Percentiles rank a stretch among this genome's conserved stretches.
phyloP scores from a whole-genome alignment of 2,797 vertebrate species.

The Kryptolebias ocellatus region DNA sequence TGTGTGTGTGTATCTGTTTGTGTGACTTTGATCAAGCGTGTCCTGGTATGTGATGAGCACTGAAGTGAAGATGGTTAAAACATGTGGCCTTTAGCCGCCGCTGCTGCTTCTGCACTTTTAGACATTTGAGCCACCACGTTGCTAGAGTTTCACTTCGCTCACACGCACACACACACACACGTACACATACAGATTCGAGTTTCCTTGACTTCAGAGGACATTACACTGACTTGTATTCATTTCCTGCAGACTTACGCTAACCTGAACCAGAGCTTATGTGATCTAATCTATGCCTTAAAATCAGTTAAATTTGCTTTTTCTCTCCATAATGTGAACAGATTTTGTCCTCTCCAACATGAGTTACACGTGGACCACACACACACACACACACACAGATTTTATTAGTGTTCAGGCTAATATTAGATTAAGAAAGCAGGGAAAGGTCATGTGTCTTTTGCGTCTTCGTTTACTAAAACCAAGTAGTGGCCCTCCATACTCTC shows the following conservation, averaged over 20 bases:
- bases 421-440: slow-evolving; percentile 78
- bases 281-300: neutral
- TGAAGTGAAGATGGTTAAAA: slow-evolving; percentile 63
- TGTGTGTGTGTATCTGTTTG: slow-evolving; percentile 1
- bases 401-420: slow-evolving; percentile 83
- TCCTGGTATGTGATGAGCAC: slow-evolving; percentile 28
- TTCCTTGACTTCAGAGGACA: neutral
- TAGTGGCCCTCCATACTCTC: slow-evolving; percentile 30
- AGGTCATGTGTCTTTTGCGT: slow-evolving; percentile 59
- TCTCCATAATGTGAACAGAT: neutral
- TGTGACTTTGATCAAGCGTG: slow-evolving; percentile 5
- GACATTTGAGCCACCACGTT: slow-evolving; percentile 74
- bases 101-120: slow-evolving; percentile 73
- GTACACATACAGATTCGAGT: slow-evolving; percentile 13
- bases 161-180: slow-evolving; percentile 15
- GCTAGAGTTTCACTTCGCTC: slow-evolving; percentile 76
- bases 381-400: slow-evolving; percentile 38
- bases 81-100: slow-evolving; percentile 67
- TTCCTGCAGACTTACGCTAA: neutral
- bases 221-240: neutral
- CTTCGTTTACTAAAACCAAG: slow-evolving; percentile 65
- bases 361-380: slow-evolving; percentile 7
- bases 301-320: neutral
- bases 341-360: neutral
- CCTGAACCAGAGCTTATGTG: neutral